Evolutionary conservation across 2,888 invertebrate species (phyloP), one percentile per base, ranked within the genome.

Genomic region (Galeopsomyia nigrocyanea): DNA sequence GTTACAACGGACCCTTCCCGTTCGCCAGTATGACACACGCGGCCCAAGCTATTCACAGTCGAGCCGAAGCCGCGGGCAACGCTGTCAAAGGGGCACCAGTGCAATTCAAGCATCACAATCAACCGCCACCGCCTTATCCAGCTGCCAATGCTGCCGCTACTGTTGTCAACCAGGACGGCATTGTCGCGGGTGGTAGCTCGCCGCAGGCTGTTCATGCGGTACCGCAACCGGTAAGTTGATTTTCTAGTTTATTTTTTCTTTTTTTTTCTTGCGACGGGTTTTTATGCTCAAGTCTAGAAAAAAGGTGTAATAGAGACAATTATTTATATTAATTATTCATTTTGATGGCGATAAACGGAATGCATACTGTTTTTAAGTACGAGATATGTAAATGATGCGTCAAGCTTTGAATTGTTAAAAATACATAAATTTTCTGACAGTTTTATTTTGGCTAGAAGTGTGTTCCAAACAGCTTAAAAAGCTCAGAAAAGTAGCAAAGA

Each of bases 1-100:
- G 90, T 86, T 87, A 90, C 87, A 84, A 88, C 78, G 88, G 93
- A 86, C 89, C 91, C 84, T 96, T 92, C 87, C 95, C 96, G 55
- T 96, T 96, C 86, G 94, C 95, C 82, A 95, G 95, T 87, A 96
- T 96, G 96, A 95, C 95, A 60, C 94, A 94, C 83, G 94, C 90
- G 63, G 89, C 94, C 76, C 92, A 95, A 86, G 94, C 95, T 63
- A 93, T 95, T 87, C 95, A 95, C 82, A 90, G 91, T 81, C 91
- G 93, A 81, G 93, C 66, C 0, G 84, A 77, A 80, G 80, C 49
- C 80, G 78, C 74, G 9, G 39, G 39, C 16, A 85, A 77, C 80
- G 79, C 39, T 80, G 78, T 74, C 80, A 79, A 19, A 80, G 82
- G 80, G 71, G 51, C 69, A 51, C 76, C 82, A 57, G 80, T 81